Conservation (phyloP, 2,888 invertebrate species). For the Spicauda simplicius region DNA sequence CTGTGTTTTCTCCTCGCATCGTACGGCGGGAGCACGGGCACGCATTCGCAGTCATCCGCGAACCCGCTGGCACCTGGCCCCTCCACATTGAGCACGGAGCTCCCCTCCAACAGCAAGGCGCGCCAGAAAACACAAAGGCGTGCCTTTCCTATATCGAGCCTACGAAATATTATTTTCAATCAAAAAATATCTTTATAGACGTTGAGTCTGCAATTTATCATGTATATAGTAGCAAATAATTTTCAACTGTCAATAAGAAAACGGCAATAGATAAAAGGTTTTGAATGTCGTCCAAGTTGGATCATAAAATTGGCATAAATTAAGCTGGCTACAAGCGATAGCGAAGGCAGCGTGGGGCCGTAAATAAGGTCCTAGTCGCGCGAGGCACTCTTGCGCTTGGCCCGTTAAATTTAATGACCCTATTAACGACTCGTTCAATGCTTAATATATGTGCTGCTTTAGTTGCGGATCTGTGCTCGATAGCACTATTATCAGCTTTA, state of each 20-base stretch:
- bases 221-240: background rate
- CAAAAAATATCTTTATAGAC: no score
- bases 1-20: no score
- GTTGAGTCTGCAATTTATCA: background rate
- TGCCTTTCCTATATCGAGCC: no score
- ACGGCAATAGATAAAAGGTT: background rate
- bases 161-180: no score
- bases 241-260: background rate
- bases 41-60: no score
- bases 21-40: no score
- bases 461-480: constrained; percentile 7
- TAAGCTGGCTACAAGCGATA: constrained; percentile 17
- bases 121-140: no score
- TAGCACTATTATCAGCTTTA: background rate
- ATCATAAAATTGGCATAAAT: constrained; percentile 10
- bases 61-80: no score
- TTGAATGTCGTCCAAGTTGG: constrained; percentile 6
- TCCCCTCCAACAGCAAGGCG: no score
- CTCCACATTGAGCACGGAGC: no score
- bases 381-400: constrained; percentile 16
- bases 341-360: constrained; percentile 6
- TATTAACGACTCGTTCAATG: constrained; percentile 30
- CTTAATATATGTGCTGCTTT: constrained; percentile 18
- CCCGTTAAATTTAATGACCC: constrained; percentile 27
- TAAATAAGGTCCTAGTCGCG: constrained; percentile 18